Base-by-base conservation (phyloP, 2,888 invertebrate species). In the Archaeoteleia sp. region DNA sequence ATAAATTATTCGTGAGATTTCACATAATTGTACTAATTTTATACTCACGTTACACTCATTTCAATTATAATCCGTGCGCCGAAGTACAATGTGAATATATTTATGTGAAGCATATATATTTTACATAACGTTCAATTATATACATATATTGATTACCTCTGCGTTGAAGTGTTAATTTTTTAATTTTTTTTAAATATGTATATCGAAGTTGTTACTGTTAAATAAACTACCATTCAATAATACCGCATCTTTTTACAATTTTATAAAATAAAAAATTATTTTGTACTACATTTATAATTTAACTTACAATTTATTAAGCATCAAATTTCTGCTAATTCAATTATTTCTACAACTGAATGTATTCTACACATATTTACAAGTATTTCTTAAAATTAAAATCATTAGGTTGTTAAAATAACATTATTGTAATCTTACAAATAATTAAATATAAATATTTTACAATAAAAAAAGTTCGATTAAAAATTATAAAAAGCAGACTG, bases 151-250 rank as follows among this genome's bases (percentile, higher is more conserved):
- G 29, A 61, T 67, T 55, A 61, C 20, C 27, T 69, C 49, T 63
- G 45, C 57, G 60, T 65, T 57, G 46, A 57, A 66, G 51, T 73
- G 51, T 60, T 70, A 48, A 62, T 48, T 67, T 60, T 68, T 66
- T 55, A 55, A 72, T 45, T 63, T 45, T 60, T 55, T 63, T 35
- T 68, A 57, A n/a, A 60, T 49, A 57, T 55, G 54, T 68, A 68
- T 61, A 61, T 61, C 61, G 35, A 63, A 63, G 46, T 68, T 68
- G 68, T 63, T 68, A 68, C 60, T 68, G 63, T 68, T 68, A 54
- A 68, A 68, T 68, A 68, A 68, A 68, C 39, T 39, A 63, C 58
- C 63, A 60, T 53, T 39, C 66, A 57, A 70, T 51, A 48, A 70
- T 46, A 65, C 29, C 13, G 15, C 25, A 43, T 10, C 27, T 48